A percentile compares a stretch with the other conserved stretches of the same genome.
phyloP scores from a whole-genome alignment of 2,888 invertebrate species.

The Oligia strigilis region DNA sequence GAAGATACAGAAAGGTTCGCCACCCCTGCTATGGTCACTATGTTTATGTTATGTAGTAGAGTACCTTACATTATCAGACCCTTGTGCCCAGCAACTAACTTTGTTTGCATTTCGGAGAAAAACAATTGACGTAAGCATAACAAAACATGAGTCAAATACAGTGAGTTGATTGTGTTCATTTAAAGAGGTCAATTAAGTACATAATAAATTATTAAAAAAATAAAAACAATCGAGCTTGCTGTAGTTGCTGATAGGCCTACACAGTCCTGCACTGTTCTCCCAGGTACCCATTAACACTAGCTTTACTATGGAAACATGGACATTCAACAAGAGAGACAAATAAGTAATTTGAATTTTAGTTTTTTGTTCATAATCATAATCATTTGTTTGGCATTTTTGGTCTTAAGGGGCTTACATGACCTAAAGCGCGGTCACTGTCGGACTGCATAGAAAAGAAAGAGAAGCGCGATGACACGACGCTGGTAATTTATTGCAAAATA shows the following conservation, averaged over 20 bases:
- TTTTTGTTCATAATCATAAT: too few relatives aligned
- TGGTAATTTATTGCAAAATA: too few relatives aligned
- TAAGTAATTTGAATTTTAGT: background rate
- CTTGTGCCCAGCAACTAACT: background rate
- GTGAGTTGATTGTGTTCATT: background rate
- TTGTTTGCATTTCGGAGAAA: background rate
- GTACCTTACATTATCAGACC: conserved; percentile 3
- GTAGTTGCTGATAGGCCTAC: background rate
- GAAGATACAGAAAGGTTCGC: conserved; percentile 1
- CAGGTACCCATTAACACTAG: too few relatives aligned
- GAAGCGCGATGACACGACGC: too few relatives aligned
- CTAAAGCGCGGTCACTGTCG: too few relatives aligned
- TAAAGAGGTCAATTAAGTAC: conserved; percentile 1
- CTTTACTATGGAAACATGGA: background rate
- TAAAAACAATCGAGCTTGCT: background rate
- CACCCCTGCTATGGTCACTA: background rate
- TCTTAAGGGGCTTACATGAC: too few relatives aligned
- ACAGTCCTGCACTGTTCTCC: background rate
- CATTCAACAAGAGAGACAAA: too few relatives aligned
- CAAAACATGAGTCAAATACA: background rate
- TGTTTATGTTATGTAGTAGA: background rate
- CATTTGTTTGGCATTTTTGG: too few relatives aligned
- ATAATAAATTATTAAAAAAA: background rate
- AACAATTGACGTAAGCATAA: background rate
- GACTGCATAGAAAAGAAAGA: too few relatives aligned